A percentile compares a stretch with the other conserved stretches of the same genome.
Conservation (phyloP, 2,888 invertebrate species). For the Mamestra brassicae region DNA sequence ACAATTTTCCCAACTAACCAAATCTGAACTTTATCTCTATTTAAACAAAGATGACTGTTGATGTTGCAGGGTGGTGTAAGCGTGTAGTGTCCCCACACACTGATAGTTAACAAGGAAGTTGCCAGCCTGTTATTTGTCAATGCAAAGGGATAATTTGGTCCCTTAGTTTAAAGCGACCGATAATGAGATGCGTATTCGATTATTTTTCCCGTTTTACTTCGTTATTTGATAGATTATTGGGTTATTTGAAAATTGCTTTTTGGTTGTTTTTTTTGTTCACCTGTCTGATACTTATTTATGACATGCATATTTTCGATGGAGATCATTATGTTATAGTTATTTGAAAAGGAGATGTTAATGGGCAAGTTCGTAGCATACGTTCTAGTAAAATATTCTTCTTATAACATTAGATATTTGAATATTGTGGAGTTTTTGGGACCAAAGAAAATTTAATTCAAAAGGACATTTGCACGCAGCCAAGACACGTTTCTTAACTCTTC, state of each 20-base stretch:
- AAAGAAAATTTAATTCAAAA: neutral
- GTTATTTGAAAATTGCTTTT: conserved; percentile 43
- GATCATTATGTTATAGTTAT: neutral
- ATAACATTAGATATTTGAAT: neutral
- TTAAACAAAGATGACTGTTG: conserved; percentile 53
- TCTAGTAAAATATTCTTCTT: too few relatives aligned
- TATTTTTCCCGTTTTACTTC: conserved; percentile 70
- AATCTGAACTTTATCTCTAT: conserved; percentile 63
- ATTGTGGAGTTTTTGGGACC: neutral
- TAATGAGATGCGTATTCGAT: conserved; percentile 89
- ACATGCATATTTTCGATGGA: neutral
- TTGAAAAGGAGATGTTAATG: neutral
- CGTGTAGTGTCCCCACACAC: conserved; percentile 77
- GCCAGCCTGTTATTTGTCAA: conserved; percentile 87
- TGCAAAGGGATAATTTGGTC: conserved; percentile 87
- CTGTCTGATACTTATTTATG: neutral
- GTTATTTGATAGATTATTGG: conserved; percentile 49
- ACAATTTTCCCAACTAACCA: conserved; percentile 9
- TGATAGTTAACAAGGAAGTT: conserved; percentile 86
- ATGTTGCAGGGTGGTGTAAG: conserved; percentile 51
- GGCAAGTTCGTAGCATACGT: too few relatives aligned
- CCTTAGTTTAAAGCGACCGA: conserved; percentile 86
- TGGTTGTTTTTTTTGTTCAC: conserved; percentile 7
- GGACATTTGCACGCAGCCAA: neutral
- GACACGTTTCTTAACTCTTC: neutral